Evolutionary conservation across 2,888 invertebrate genomes (phyloP).

Genomic region (Rutpela maculata): DNA sequence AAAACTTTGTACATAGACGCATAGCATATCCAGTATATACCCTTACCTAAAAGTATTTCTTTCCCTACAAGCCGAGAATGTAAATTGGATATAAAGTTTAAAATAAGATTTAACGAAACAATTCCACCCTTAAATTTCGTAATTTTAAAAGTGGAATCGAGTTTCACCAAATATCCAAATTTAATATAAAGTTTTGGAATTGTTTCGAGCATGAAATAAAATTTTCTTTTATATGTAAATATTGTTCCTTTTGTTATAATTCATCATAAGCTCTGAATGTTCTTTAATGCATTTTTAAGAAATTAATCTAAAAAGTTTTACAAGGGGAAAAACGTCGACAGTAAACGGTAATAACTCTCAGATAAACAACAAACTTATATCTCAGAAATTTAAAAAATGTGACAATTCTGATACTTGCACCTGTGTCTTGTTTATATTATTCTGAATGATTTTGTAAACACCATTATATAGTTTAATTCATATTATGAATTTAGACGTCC

Average conservation of each 20-base stretch:
- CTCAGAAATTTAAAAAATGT: too few species aligned
- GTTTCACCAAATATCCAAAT: slow-evolving; percentile 31
- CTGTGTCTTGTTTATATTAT: too few species aligned
- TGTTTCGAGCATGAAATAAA: slow-evolving; percentile 8
- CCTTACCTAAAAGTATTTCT: neutral
- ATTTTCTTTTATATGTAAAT: slow-evolving; percentile 9
- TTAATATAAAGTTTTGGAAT: slow-evolving; percentile 27
- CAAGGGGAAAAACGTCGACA: neutral
- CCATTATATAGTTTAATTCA: too few species aligned
- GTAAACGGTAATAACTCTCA: neutral
- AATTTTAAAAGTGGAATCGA: slow-evolving; percentile 26
- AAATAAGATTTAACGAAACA: slow-evolving; percentile 33
- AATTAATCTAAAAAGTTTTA: slow-evolving; percentile 4
- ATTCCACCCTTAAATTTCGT: slow-evolving; percentile 32
- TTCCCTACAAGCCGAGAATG: slow-evolving; percentile 6
- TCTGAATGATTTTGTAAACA: too few species aligned
- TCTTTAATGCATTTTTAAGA: slow-evolving; percentile 3
- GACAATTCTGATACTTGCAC: too few species aligned
- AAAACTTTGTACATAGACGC: neutral
- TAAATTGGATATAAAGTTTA: slow-evolving; percentile 43
- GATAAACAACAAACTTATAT: neutral
- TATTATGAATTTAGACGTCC: too few species aligned
- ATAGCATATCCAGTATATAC: neutral
- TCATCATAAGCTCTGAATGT: neutral
- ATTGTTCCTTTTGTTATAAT: slow-evolving; percentile 4